Evolutionary conservation across 2,888 invertebrate species (phyloP), one percentile per base, ranked within the genome.

Genomic region (Taenaris catops): DNA sequence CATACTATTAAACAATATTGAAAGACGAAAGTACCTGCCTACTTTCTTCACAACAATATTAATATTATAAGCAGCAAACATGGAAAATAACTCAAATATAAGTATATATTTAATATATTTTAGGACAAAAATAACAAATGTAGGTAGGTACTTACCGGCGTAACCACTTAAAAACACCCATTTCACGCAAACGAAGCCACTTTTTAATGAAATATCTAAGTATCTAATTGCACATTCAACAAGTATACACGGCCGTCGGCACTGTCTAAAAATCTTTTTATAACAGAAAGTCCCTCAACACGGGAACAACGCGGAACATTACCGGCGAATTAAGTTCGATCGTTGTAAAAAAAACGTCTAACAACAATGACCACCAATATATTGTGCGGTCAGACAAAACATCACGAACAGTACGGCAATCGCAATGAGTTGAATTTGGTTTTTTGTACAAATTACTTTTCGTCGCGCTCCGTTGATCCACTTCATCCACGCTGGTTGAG

Each of bases 361-460:
- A 68, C 72, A 76, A 78, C 81, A 81, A 80, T 80, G 80, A 78
- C 69, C 69, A 56, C 71, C 68, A 71, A 80, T 81, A 81, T 81
- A 81, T 80, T 79, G 78, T 81, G 81, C 73, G 81, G 81, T 80
- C 80, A 76, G 71, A 83, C 79, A 84, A 84, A 84, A 83, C 83
- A 81, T 78, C 74, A 78, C 74, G 79, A 75, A 71, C 73, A 65
- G 73, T 76, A 72, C 73, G 66, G 67, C 70, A 70, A 72, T 83
- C 74, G 81, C 81, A 80, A 83, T 80, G 73, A 80, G 80, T 62
- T 83, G 79, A 78, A 83, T 83, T 84, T 70, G 55, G 75, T 81
- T 84, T 84, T 84, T 84, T 83, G 72, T 79, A 71, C 78, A 84
- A 83, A 83, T 86, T 83, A 80, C 76, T 79, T 83, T 80, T 81